These are phyloP conservation scores for Tholera decimalis DNA, from an alignment of 2,888 invertebrate genomes.

Conservation along the genomic window DNA sequence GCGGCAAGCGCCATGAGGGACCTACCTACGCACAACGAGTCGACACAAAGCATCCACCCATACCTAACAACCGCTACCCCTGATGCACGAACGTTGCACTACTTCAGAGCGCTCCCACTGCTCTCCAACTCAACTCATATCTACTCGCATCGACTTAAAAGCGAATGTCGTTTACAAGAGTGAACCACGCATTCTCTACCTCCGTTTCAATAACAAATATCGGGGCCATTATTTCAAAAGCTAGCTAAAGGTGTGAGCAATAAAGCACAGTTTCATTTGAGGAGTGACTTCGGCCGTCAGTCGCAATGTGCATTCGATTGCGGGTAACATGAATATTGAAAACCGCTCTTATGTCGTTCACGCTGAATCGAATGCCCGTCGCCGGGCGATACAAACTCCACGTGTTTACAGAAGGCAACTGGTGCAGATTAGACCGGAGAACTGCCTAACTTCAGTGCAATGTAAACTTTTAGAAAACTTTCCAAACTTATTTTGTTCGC, in stretches of 20 bases:
- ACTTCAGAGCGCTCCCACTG: conserved; percentile 65
- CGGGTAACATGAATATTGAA: conserved; percentile 85
- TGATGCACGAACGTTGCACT: conserved; percentile 77
- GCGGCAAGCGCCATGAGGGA: conserved; percentile 82
- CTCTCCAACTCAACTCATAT: conserved; percentile 59
- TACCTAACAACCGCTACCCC: conserved; percentile 83
- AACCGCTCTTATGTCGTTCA: conserved; percentile 85
- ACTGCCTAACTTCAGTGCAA: conserved; percentile 79
- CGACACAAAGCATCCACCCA: conserved; percentile 86
- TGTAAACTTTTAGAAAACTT: conserved; percentile 79
- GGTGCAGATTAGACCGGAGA: conserved; percentile 79
- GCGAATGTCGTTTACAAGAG: conserved; percentile 42
- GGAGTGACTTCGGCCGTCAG: conserved; percentile 66
- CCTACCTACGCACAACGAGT: conserved; percentile 87
- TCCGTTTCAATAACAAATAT: conserved; percentile 73
- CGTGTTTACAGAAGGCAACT: conserved; percentile 87
- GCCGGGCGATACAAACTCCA: conserved; percentile 77
- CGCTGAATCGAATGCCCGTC: conserved; percentile 82
- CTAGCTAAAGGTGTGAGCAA: conserved; percentile 71
- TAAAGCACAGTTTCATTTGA: conserved; percentile 80
- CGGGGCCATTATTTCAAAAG: conserved; percentile 70
- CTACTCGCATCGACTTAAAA: conserved; percentile 56
- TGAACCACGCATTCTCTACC: conserved; percentile 74
- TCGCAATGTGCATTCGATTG: conserved; percentile 87
- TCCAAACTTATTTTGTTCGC: conserved; percentile 47